Percentiles rank a stretch among this genome's conserved stretches.
Conservation (phyloP, 1,140 invertebrate species). For the Armadillidium nasatum region DNA sequence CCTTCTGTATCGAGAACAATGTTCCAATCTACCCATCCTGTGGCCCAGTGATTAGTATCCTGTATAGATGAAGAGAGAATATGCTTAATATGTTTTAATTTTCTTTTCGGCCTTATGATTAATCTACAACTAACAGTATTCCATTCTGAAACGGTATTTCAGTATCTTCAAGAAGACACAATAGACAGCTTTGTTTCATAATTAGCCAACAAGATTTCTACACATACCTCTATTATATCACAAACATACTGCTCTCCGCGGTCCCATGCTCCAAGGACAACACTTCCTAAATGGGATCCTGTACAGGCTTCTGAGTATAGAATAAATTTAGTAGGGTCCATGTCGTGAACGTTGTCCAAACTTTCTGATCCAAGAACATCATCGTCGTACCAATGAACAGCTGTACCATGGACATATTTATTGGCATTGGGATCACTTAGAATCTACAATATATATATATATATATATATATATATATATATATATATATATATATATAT, state of each 20-base stretch:
- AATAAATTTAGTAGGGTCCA: conserved; percentile 66
- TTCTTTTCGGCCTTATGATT: too few relatives aligned
- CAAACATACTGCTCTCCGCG: conserved; percentile 63
- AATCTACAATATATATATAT: too few relatives aligned
- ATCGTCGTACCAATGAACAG: conserved; percentile 74
- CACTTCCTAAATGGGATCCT: conserved; percentile 39
- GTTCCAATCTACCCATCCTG: conserved; percentile 87
- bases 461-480: too few relatives aligned
- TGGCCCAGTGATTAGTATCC: conserved; percentile 56
- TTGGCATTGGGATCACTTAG: conserved; percentile 54
- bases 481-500: too few relatives aligned
- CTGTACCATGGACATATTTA: conserved; percentile 71
- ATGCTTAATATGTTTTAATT: too few relatives aligned
- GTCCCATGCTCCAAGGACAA: conserved; percentile 66
- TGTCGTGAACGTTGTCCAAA: conserved; percentile 55
- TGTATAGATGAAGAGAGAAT: not conserved
- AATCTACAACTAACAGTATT: not conserved
- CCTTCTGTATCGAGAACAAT: conserved; percentile 67
- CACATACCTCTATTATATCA: conserved; percentile 59
- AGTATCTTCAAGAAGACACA: not conserved
- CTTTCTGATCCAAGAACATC: conserved; percentile 52
- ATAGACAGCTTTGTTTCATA: not conserved
- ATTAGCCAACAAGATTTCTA: not conserved
- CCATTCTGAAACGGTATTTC: not conserved
- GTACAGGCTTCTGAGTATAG: conserved; percentile 69